Percentiles rank a stretch among this genome's conserved stretches.
Conservation (phyloP, 1,140 invertebrate species). For the Armadillidium nasatum region DNA sequence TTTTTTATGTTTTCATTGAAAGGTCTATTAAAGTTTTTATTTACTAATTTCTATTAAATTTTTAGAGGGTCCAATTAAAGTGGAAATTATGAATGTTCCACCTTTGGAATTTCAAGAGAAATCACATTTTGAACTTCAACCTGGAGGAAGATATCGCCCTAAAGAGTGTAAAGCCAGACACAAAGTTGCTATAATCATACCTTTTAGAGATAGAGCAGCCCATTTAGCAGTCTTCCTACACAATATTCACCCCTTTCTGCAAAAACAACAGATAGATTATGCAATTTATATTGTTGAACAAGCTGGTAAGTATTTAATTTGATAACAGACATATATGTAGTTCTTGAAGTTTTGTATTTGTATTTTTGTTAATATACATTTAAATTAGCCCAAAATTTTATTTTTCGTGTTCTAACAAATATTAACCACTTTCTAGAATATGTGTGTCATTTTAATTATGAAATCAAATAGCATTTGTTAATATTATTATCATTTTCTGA, state of each 20-base stretch:
- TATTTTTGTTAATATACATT: no score
- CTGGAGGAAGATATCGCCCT: conserved; percentile 71
- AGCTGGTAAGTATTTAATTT: conserved; percentile 18
- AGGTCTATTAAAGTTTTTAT: no score
- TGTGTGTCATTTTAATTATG: no score
- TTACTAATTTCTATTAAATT: background rate
- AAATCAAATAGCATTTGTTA: conserved; percentile 61
- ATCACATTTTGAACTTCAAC: conserved; percentile 53
- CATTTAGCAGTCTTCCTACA: conserved; percentile 54
- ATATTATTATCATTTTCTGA: conserved; percentile 50
- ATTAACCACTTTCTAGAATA: no score
- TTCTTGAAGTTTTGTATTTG: no score
- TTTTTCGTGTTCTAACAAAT: no score
- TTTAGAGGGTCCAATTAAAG: background rate
- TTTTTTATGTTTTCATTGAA: no score
- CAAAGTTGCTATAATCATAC: conserved; percentile 55
- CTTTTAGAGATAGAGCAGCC: conserved; percentile 52
- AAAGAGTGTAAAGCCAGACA: conserved; percentile 67
- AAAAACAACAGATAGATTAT: conserved; percentile 57
- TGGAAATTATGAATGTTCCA: background rate
- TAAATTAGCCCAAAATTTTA: no score
- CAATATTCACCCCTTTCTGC: conserved; percentile 56
- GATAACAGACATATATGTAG: no score
- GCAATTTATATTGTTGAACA: conserved; percentile 58
- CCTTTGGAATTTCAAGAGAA: conserved; percentile 8